Conservation (phyloP, 1,140 invertebrate genomes). For the Ceratosolen solmsi region DNA sequence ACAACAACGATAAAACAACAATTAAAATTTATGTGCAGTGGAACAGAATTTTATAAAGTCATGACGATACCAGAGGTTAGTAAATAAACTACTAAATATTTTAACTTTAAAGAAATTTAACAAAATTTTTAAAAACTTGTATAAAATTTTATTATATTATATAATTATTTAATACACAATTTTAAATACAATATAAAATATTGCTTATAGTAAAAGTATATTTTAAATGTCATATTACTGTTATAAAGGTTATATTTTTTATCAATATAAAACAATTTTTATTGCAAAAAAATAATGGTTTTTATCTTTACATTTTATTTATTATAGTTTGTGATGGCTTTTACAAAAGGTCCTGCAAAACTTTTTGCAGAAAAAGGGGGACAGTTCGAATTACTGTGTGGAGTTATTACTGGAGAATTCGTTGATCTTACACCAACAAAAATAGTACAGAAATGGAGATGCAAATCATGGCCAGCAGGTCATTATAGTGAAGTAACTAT, state of each 20-base stretch:
- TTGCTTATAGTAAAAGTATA: too few relatives aligned
- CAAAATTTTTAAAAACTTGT: too few relatives aligned
- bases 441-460: conserved; percentile 95
- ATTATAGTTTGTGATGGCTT: conserved; percentile 88
- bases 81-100: conserved; percentile 33
- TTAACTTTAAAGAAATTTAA: too few relatives aligned
- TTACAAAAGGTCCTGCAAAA: conserved; percentile 85
- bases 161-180: too few relatives aligned
- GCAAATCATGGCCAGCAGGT: conserved; percentile 93
- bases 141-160: neutral
- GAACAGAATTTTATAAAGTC: conserved; percentile 90
- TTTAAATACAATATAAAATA: too few relatives aligned
- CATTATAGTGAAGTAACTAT: conserved; percentile 94
- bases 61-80: conserved; percentile 84
- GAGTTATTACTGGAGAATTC: conserved; percentile 93
- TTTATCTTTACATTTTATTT: neutral
- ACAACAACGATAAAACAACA: conserved; percentile 83
- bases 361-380: conserved; percentile 88
- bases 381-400: conserved; percentile 92
- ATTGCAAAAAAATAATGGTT: neutral
- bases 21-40: conserved; percentile 90
- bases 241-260: too few relatives aligned
- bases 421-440: conserved; percentile 87
- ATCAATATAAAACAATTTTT: neutral
- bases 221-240: too few relatives aligned